A percentile compares a stretch with the other conserved stretches of the same genome.
Conservation (phyloP, 1,140 invertebrate species). For the Trinorchestia longiramus region DNA sequence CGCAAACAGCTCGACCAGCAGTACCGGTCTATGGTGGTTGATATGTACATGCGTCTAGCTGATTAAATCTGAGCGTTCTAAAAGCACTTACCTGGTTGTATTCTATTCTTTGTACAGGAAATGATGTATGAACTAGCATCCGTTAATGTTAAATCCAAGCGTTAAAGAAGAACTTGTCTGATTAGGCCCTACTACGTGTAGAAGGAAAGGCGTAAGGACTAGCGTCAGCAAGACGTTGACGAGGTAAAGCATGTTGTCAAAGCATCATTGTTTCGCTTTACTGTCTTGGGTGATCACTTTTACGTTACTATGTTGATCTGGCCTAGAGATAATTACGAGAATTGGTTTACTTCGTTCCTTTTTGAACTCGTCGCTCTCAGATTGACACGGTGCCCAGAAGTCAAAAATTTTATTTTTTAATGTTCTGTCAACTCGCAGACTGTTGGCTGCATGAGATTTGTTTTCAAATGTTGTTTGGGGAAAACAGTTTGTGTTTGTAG, state of each 20-base stretch:
- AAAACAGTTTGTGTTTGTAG: no score
- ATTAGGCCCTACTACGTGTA: not conserved
- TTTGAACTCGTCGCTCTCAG: no score
- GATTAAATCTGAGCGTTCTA: constrained; percentile 44
- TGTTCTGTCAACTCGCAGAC: no score
- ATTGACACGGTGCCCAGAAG: no score
- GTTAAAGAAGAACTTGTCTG: not conserved
- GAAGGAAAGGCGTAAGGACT: not conserved
- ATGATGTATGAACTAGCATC: not conserved
- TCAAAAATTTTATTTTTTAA: no score
- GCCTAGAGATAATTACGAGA: not conserved
- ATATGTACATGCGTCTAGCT: constrained; percentile 70
- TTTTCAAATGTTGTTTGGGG: no score
- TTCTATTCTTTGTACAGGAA: not conserved
- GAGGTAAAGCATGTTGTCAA: not conserved
- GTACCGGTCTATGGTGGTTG: constrained; percentile 71
- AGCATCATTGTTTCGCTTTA: not conserved
- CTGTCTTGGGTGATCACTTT: not conserved
- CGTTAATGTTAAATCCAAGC: no score
- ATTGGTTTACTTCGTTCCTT: not conserved
- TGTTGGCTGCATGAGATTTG: no score
- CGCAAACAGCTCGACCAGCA: constrained; percentile 73
- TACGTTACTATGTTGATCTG: not conserved
- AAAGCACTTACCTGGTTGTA: not conserved
- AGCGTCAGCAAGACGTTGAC: not conserved